Evolutionary conservation across 2,797 vertebrate genomes (phyloP).

Genomic region (Oreonectes daqikongensis): DNA sequence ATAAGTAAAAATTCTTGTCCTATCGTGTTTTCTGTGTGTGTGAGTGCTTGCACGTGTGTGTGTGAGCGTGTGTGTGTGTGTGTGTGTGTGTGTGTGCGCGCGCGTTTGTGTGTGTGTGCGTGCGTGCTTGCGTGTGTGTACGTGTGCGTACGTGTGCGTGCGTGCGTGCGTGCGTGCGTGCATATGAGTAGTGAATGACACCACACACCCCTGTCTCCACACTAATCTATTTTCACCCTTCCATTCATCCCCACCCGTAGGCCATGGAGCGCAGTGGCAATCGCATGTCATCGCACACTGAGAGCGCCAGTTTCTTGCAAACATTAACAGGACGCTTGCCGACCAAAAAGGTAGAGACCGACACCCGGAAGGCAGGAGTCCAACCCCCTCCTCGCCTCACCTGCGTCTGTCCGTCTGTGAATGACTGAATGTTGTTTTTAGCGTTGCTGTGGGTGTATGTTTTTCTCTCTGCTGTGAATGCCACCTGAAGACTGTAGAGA

Average conservation of each 20-base stretch:
- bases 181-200: constrained; percentile 65
- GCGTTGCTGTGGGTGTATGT: constrained; percentile 76
- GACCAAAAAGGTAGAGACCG: constrained; percentile 99
- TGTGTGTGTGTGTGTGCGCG: constrained; percentile 52
- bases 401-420: constrained; percentile 72
- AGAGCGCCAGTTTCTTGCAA: constrained; percentile 99
- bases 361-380: constrained; percentile 74
- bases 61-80: constrained; percentile 58
- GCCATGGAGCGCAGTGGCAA: constrained; percentile 99
- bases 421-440: constrained; percentile 70
- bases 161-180: constrained; percentile 51
- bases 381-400: constrained; percentile 62
- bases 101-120: constrained; percentile 61
- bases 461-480: constrained; percentile 65
- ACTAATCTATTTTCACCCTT: constrained; percentile 93
- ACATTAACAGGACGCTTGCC: constrained; percentile 99
- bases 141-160: constrained; percentile 56
- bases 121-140: constrained; percentile 54
- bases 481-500: constrained; percentile 38
- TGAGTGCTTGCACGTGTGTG: no score
- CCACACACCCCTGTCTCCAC: constrained; percentile 73
- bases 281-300: constrained; percentile 99
- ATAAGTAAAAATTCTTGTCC: constrained; percentile 24
- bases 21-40: constrained; percentile 61
- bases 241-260: constrained; percentile 97